A percentile compares a stretch with the other conserved stretches of the same genome.
Conservation (phyloP, 2,888 invertebrate species). For the Aphodius granarius region DNA sequence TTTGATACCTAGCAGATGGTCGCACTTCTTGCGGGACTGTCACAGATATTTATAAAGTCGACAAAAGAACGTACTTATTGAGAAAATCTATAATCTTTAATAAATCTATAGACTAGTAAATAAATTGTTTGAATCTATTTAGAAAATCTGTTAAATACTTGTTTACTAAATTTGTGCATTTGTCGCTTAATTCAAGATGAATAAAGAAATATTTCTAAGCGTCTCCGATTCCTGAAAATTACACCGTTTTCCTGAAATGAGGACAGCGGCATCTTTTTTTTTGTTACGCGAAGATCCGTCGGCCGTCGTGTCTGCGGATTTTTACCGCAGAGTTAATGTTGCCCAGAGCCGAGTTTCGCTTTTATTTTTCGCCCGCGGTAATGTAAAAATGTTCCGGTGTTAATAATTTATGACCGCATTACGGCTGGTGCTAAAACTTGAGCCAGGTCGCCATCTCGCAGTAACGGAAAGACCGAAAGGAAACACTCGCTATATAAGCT, state of each 20-base stretch:
- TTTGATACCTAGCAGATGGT: conserved; percentile 37
- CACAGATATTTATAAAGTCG: conserved; percentile 35
- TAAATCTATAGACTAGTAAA: too few species aligned
- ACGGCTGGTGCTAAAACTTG: neutral
- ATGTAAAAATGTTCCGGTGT: conserved; percentile 20
- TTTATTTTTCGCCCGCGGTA: conserved; percentile 3
- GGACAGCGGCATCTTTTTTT: too few species aligned
- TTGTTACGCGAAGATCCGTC: too few species aligned
- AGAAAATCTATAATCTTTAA: too few species aligned
- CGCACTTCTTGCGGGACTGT: conserved; percentile 35
- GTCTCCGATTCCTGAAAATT: too few species aligned
- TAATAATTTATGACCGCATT: conserved; percentile 17
- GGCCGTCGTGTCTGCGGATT: conserved; percentile 32
- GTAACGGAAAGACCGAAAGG: neutral
- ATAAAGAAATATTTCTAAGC: too few species aligned
- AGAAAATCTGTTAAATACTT: too few species aligned
- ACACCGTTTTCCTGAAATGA: too few species aligned
- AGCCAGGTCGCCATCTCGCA: neutral
- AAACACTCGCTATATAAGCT: neutral
- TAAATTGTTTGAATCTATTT: too few species aligned
- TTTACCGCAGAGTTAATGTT: neutral
- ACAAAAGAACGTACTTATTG: conserved; percentile 27
- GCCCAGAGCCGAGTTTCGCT: neutral
- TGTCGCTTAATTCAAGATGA: too few species aligned
- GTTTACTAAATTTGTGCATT: too few species aligned